Evolutionary conservation across 2,113 vertebrate genomes (phyloP), one percentile per base, ranked within the genome.

Genomic region (Gadus chalcogrammus): DNA sequence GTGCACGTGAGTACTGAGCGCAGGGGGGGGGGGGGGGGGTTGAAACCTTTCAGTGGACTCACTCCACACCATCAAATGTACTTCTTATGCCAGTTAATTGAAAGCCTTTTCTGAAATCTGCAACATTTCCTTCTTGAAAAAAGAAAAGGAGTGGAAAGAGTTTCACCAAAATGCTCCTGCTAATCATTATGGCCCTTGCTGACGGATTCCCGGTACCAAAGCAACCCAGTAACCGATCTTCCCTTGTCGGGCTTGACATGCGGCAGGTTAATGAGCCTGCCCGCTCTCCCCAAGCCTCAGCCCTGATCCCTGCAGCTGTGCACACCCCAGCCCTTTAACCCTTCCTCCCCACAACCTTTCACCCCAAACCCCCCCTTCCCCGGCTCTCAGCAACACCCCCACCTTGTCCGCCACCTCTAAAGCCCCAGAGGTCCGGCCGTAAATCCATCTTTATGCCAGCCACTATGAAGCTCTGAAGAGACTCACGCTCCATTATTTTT

Each of bases 1-100:
- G 95, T 96, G 78, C 94, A 96, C 71, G 95, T 96, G 87, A 95
- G 95, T 15, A 24, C 61, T 58, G 15, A 35, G 31, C 24, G 31
- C 4, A 0, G 24, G 24, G 24, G 24, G 24, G 22, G 22, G 22
- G 22, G 22, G 22, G 6, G 31, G 31, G 31, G 4, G 28, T 31
- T 5, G 3, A 31, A 31, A 31, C 28, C 5, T 31, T 31, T 31
- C 28, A 31, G 28, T 31, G 28, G 28, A 31, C 3, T 31, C 28
- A 31, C 28, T 31, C 28, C 20, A 20, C 20, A 20, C 20, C 20
- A 20, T 20, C 24, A 20, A 9, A 56, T n/a, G 52, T 5, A 0
- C 28, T 58, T 61, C 27, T 61, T 15, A n/a, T 35, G 16, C 52
- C 52, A 24, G 24, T 55, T 2, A 16, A 24, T 16, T 63, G 56